Conservation (phyloP, 2,113 vertebrate genomes). For the Meleagris gallopavo region DNA sequence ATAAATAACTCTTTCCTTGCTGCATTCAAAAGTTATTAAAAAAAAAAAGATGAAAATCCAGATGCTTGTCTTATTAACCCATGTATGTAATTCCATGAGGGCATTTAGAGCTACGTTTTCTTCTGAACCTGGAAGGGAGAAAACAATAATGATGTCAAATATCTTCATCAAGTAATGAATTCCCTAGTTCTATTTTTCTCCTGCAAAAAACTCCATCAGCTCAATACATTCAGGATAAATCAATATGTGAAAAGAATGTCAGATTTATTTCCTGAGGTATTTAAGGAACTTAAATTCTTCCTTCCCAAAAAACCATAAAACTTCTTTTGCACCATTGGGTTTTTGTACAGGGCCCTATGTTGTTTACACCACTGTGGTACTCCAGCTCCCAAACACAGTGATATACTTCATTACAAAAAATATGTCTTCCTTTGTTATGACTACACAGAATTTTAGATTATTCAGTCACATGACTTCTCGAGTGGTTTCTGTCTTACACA, state of each 20-base stretch:
- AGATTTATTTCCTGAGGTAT: rapidly evolving
- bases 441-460: neutral
- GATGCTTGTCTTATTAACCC: neutral
- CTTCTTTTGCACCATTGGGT: neutral
- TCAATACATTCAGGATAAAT: neutral
- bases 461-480: neutral
- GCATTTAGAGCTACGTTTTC: neutral
- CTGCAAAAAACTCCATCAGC: rapidly evolving
- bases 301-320: neutral
- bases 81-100: rapidly evolving
- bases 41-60: neutral
- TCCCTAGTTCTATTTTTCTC: neutral
- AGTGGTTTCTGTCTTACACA: neutral
- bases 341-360: neutral
- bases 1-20: neutral
- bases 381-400: neutral
- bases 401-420: constrained; percentile 1
- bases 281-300: neutral
- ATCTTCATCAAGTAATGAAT: neutral
- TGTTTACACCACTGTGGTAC: neutral
- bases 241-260: neutral
- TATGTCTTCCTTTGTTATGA: neutral
- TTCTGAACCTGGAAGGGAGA: neutral
- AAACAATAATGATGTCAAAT: neutral
- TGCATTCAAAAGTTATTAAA: neutral